A percentile compares a stretch with the other conserved stretches of the same genome.
phyloP scores from a whole-genome alignment of 1,140 invertebrate genomes.

The Euglossa dilemma region DNA sequence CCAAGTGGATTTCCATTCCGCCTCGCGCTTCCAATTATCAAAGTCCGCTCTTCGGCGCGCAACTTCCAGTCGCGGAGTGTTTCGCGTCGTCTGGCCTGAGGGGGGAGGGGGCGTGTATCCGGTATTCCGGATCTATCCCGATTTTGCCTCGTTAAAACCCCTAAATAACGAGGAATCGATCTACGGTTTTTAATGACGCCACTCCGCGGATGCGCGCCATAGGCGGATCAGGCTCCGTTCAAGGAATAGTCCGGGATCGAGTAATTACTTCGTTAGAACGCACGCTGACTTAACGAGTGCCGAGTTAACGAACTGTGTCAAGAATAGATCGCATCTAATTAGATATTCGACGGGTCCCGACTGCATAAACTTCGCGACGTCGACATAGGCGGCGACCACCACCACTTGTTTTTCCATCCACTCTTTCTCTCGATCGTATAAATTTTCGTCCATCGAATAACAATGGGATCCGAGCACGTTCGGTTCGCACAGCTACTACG shows the following conservation, averaged over 20 bases:
- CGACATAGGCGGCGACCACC: background rate
- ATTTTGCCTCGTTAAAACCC: conserved; percentile 33
- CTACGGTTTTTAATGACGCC: conserved; percentile 30
- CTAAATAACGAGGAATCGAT: conserved; percentile 33
- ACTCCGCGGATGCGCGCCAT: background rate
- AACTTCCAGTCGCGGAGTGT: background rate
- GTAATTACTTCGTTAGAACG: conserved; percentile 48
- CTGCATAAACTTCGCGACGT: background rate
- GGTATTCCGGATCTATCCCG: background rate
- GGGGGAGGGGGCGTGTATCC: too few relatives aligned
- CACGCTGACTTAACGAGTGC: conserved; percentile 27
- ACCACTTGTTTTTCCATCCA: background rate
- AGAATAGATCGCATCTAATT: conserved; percentile 22
- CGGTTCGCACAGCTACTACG: too few relatives aligned
- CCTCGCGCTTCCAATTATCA: conserved; percentile 20
- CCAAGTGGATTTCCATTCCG: background rate
- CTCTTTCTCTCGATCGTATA: too few relatives aligned
- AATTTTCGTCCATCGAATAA: too few relatives aligned
- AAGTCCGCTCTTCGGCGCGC: background rate
- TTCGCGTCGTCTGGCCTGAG: background rate
- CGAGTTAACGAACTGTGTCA: conserved; percentile 31
- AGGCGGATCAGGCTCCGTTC: background rate
- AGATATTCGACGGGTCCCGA: background rate
- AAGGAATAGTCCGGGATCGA: conserved; percentile 29
- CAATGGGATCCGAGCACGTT: too few relatives aligned